Base-by-base conservation (phyloP, 1,140 invertebrate species). In the Saccostrea glomerata region DNA sequence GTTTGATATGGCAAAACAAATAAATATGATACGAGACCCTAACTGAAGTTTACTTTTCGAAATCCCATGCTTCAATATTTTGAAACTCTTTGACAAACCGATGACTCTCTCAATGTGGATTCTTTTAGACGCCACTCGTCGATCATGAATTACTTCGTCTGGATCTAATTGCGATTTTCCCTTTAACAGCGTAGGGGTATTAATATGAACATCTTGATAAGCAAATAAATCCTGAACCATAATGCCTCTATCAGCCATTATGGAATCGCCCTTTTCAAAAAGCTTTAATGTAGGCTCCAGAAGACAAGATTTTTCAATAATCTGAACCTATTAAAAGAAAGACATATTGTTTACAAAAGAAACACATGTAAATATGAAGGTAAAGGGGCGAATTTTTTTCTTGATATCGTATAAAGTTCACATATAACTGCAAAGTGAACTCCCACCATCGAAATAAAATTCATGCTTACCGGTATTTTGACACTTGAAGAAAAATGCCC, bases 151-250 rank as follows among this genome's bases (percentile, higher is more conserved):
- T 47, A 89, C 5, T 83, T 11, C 47, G 36, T 89, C 60, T 1
- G 54, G 20, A 56, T 0, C n/a, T 13, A 90, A 82, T 82, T 85
- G 60, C 70, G 90, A 90, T 86, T 89, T 90, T 58, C 89, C 89
- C 20, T 86, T 88, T n/a, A 92, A 90, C 63, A 92, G 90, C 85
- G n/a, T 55, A 60, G 55, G 40, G 30, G 20, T 85, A 55, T 56
- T 60, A 56, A 55, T 30, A 89, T 86, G 9, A 15, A 91, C 85
- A 87, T 92, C 55, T 47, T 47, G 84, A 20, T 82, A 66, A 82
- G 88, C 87, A 88, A 90, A 90, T 40, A 88, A 83, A 82, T 91
- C 82, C 56, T 92, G 85, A 15, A 92, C 87, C 88, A 89, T 88
- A 36, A 90, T 89, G 17, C 88, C 90, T 60, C 88, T 89, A 55